Percentiles rank a stretch among this genome's conserved stretches.
phyloP scores from a whole-genome alignment of 2,797 vertebrate genomes.

The Oreonectes daqikongensis region DNA sequence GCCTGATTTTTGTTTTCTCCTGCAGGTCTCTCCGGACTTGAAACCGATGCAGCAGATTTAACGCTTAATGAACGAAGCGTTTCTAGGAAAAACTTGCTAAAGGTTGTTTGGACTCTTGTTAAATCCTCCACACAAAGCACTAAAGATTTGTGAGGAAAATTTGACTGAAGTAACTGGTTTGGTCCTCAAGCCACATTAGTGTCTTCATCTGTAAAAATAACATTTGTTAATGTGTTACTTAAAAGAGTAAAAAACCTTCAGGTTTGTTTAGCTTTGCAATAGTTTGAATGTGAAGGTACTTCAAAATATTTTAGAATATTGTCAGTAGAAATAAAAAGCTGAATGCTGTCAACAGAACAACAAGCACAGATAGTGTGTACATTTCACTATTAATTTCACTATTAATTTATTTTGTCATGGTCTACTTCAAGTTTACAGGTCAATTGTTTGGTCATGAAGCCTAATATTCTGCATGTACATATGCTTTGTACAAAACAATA shows the following conservation, averaged over 20 bases:
- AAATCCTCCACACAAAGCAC: constrained; percentile 12
- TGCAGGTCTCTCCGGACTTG: constrained; percentile 88
- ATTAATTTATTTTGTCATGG: not conserved
- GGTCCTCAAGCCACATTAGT: not conserved
- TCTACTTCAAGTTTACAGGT: not conserved
- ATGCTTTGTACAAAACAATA: constrained; percentile 68
- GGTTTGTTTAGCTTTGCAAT: not conserved
- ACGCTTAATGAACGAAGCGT: constrained; percentile 16
- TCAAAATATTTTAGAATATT: not conserved
- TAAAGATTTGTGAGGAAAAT: constrained; percentile 9
- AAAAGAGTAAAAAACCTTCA: not conserved
- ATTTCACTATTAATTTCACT: constrained; percentile 14
- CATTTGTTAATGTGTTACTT: not conserved
- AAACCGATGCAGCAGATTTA: constrained; percentile 89
- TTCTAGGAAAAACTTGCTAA: not conserved
- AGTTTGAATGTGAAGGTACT: constrained; percentile 6
- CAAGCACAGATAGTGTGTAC: not conserved
- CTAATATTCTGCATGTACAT: constrained; percentile 55
- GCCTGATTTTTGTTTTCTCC: constrained; percentile 46
- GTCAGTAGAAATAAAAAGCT: not conserved
- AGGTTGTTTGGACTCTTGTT: not conserved
- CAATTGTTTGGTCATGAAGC: constrained; percentile 7
- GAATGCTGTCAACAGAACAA: constrained; percentile 11
- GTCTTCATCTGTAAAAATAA: constrained; percentile 8
- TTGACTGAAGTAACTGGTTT: not conserved